Base-by-base conservation (phyloP, 2,797 vertebrate genomes). In the Melanotaenia nigrans region DNA sequence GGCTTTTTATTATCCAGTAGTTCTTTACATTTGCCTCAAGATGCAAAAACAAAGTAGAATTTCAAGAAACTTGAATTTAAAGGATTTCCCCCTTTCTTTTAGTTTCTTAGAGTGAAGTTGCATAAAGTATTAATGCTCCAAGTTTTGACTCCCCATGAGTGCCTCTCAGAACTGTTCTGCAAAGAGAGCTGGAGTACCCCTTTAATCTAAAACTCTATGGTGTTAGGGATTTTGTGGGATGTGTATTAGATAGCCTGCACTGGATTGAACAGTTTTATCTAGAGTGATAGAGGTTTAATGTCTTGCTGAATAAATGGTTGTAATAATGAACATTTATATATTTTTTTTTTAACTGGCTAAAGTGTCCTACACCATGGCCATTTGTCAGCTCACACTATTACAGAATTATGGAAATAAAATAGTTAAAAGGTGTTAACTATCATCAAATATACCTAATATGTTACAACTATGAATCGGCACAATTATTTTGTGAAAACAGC, bases 1-100 rank as follows among this genome's bases (percentile, higher is more conserved):
- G 64, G 42, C 24, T 45, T 75, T 81, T 80, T 51, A 53, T 71
- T 64, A 22, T 24, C 22, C 0, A 30, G 42, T 53, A 62, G 2
- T 55, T 71, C 14, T 65, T 73, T 0, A 68, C 25, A 47, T 28
- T 51, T 1, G 36, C 33, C 10, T 20, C 1, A 61, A 78, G 25
- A 8, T 61, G n/a, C n/a, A 67, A 55, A 9, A 70, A 47, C 13
- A 51, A 33, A 33, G 36, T 30, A 59, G 35, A 4, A 33, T 71
- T 75, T 68, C 24, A 61, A 22, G 32, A 35, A 58, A 28, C 24
- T 14, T 0, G 4, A 12, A 53, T 18, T 55, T 30, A 30, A 30
- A 30, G 30, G 1, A 3, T 10, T 18, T 30, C 14, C 13, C 4
- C 1, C 4, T 54, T 28, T 20, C 14, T 45, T 45, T 18, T 5